These are phyloP conservation scores for Phylloscopus collybita DNA, from an alignment of 2,797 vertebrate genomes.

Conservation along the genomic window DNA sequence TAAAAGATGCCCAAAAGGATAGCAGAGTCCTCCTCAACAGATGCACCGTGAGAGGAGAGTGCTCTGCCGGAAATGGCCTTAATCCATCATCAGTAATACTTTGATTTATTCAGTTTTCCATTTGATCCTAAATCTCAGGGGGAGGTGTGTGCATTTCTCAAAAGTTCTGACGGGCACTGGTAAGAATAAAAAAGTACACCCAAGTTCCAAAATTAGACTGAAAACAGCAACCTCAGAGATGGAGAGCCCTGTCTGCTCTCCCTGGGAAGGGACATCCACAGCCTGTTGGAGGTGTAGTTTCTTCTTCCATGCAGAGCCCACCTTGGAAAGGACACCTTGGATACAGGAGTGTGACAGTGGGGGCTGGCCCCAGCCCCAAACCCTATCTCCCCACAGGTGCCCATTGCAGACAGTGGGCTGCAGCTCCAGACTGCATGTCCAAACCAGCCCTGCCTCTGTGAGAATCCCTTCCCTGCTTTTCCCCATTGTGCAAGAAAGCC, in stretches of 20 bases:
- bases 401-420: accelerated
- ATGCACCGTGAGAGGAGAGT: not conserved
- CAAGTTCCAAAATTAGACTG: not conserved
- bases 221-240: accelerated
- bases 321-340: not conserved
- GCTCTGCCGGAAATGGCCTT: not conserved
- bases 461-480: not conserved
- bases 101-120: constrained; percentile 25
- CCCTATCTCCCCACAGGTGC: accelerated
- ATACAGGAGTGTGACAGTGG: not conserved
- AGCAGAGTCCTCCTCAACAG: not conserved
- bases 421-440: not conserved
- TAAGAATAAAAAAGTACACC: not conserved
- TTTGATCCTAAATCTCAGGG: not conserved
- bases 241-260: not conserved
- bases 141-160: not conserved
- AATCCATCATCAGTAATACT: not conserved
- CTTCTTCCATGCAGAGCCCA: not conserved
- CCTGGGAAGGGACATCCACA: not conserved
- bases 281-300: not conserved
- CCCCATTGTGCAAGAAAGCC: not conserved
- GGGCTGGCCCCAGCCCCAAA: not conserved
- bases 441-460: not conserved
- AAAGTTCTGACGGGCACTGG: not conserved
- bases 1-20: constrained; percentile 31